Evolutionary conservation across 2,797 vertebrate species (phyloP).

Genomic region (Gadopsis bispinosus): DNA sequence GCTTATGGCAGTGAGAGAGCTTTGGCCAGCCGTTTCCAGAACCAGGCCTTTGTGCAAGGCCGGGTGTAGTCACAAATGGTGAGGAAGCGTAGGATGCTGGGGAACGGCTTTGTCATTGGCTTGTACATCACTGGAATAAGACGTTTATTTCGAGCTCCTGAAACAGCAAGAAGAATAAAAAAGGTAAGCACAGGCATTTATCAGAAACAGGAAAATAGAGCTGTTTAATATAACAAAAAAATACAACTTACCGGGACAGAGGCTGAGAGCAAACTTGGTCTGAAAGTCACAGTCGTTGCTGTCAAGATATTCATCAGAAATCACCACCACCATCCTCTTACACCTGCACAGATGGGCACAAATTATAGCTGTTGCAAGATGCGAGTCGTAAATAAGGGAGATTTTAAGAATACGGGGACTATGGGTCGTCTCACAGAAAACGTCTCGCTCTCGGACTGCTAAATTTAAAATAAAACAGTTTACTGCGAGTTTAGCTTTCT

Average conservation of each 20-base stretch:
- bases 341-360: constrained; percentile 84
- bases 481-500: background rate
- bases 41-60: constrained; percentile 93
- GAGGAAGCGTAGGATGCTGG: constrained; percentile 95
- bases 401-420: background rate
- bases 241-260: constrained; percentile 89
- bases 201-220: background rate
- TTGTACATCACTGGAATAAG: constrained; percentile 96
- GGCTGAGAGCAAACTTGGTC: constrained; percentile 98
- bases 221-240: background rate
- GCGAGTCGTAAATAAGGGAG: background rate
- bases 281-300: constrained; percentile 97
- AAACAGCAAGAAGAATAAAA: background rate
- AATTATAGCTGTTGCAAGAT: background rate
- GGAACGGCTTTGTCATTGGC: constrained; percentile 91
- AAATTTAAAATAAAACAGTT: constrained; percentile 7
- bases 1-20: constrained; percentile 72
- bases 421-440: background rate
- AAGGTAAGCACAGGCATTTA: background rate
- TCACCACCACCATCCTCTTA: constrained; percentile 95
- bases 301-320: constrained; percentile 96
- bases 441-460: background rate
- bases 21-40: constrained; percentile 93
- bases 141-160: constrained; percentile 92
- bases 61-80: constrained; percentile 96